Evolutionary conservation across 2,797 vertebrate species (phyloP).

Genomic region (Melanotaenia boesemani): DNA sequence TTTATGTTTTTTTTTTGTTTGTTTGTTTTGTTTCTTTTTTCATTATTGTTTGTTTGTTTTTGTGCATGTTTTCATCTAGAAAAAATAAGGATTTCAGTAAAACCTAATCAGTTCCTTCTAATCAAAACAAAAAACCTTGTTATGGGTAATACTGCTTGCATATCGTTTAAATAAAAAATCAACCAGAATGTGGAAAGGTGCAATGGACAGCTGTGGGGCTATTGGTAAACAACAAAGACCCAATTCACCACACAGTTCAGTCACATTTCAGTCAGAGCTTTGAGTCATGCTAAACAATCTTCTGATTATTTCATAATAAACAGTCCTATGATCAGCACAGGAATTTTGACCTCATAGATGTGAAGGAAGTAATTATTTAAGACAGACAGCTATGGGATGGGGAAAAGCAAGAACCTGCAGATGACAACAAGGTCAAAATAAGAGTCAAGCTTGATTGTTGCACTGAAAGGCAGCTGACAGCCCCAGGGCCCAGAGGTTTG

Average conservation of each 20-base stretch:
- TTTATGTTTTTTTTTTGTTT: too few relatives aligned
- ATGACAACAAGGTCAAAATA: conserved; percentile 40
- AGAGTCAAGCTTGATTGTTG: conserved; percentile 57
- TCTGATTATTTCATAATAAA: conserved; percentile 19
- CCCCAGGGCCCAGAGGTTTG: conserved; percentile 47
- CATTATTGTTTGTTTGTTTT: background rate
- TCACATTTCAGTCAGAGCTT: conserved; percentile 8
- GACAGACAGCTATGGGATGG: conserved; percentile 12
- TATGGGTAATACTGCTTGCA: conserved; percentile 8
- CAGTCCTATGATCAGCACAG: background rate
- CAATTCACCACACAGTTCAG: conserved; percentile 6
- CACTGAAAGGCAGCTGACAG: conserved; percentile 56
- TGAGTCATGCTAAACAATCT: conserved; percentile 8
- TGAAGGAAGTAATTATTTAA: conserved; percentile 28
- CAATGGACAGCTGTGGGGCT: conserved; percentile 3
- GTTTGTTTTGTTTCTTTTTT: background rate
- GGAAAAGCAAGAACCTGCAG: conserved; percentile 33
- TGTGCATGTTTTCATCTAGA: background rate
- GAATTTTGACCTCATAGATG: conserved; percentile 27
- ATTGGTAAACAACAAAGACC: conserved; percentile 19
- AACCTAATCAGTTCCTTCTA: conserved; percentile 10
- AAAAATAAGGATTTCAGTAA: conserved; percentile 12
- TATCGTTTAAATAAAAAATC: conserved; percentile 8
- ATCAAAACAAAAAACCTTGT: conserved; percentile 13
- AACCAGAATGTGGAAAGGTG: background rate